Evolutionary conservation across 2,888 invertebrate genomes (phyloP), one percentile per base, ranked within the genome.

Genomic region (Macrophya annulata): DNA sequence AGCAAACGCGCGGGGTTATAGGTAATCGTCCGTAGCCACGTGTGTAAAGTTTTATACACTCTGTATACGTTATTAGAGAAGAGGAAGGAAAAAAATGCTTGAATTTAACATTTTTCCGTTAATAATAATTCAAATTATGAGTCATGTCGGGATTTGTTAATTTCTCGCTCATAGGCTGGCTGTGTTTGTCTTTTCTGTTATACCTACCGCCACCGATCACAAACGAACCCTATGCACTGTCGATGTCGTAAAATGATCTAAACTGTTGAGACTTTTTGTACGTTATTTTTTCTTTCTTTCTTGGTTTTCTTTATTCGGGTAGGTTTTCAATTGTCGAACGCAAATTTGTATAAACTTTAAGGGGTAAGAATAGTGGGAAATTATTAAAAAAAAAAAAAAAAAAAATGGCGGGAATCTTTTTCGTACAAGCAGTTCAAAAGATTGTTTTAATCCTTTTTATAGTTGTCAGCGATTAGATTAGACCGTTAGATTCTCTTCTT

Each of bases 401-500:
- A 37, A 68, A 17, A 68, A 37, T 37, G 37, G 68, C 68, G 37
- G 31, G 37, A 68, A 37, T 68, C 4, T 25, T 31, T 3, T 31
- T 31, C 2, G 12, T 12, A 68, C 68, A 17, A 37, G 37, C 10
- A 68, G 8, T n/a, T 55, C 8, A n/a, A 1, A 37, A 68, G 37
- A 31, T 68, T 37, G 68, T 68, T 68, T 37, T 17, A 68, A 25
- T 68, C 68, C 37, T 68, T n/a, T 5, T 37, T 68, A 68, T 62
- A 68, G 31, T 68, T 37, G 68, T 68, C 68, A 68, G 37, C 68
- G 68, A 68, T 68, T 37, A 68, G 31, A 68, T 37, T 12, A 68
- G 25, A 74, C 72, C 72, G 72, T 74, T 74, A 74, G 45, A n/a
- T 43, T 45, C 21, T 45, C 15, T 72, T 45, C 4, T 72, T 72